Conservation (phyloP, 2,797 vertebrate species). For the Chrysolophus pictus region DNA sequence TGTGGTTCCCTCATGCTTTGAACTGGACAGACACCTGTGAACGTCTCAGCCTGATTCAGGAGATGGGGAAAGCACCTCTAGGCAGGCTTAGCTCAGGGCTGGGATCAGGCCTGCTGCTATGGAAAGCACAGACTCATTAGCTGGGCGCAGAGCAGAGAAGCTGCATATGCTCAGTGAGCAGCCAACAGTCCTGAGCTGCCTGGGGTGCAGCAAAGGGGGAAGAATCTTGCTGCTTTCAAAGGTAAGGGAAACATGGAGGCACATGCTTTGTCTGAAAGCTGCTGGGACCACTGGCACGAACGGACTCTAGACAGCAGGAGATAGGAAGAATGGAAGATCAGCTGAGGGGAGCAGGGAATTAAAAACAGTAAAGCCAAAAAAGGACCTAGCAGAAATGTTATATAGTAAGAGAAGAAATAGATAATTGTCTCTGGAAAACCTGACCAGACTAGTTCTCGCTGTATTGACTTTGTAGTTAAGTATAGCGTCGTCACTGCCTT, state of each 20-base stretch:
- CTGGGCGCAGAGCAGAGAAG: not conserved
- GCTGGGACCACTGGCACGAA: not conserved
- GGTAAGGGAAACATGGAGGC: accelerated
- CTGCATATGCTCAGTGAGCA: accelerated
- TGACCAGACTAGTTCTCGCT: not conserved
- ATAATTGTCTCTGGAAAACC: not conserved
- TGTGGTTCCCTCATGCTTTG: accelerated
- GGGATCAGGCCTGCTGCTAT: not conserved
- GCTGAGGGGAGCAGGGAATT: not conserved
- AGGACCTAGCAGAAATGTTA: not conserved
- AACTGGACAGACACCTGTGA: not conserved
- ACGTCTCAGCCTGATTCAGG: not conserved
- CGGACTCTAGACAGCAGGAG: not conserved
- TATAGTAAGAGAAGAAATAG: not conserved
- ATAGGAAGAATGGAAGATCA: not conserved
- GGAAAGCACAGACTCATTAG: not conserved
- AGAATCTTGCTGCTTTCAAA: not conserved
- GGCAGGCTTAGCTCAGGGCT: not conserved
- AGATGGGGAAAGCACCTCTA: not conserved
- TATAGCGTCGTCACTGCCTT: not conserved
- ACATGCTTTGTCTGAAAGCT: not conserved
- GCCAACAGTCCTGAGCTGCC: not conserved
- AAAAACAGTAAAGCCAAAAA: not conserved
- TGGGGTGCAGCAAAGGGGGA: not conserved
- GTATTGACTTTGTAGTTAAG: not conserved